Base-by-base conservation (phyloP, 2,113 vertebrate species). In the Syrrhaptes paradoxus region DNA sequence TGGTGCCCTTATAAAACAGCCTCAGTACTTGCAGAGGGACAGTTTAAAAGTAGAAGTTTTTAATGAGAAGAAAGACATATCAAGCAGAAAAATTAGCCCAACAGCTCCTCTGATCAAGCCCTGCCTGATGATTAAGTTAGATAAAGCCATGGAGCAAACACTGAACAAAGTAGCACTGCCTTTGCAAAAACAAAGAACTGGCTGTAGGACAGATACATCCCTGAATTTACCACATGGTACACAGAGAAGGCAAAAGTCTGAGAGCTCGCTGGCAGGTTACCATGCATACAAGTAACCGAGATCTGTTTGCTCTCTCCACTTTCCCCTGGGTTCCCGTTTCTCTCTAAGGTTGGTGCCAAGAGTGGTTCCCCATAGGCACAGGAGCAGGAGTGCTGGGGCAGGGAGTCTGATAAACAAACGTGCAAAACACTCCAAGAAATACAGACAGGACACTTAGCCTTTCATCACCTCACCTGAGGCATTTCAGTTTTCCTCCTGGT, bases 251-350 rank as follows among this genome's bases (percentile, higher is more conserved):
- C 38, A 70, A 59, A 86, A 84, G 17, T 31, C 46, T 31, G 28
- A 31, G 41, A 63, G 22, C 11, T 66, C 22, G 12, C 24, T 25
- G 15, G 28, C 36, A 75, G 8, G 2, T n/a, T 61, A 57, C 10
- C 1, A 2, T 4, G 3, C 0, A 0, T 32, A 36, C 2, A 7
- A 61, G 28, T 45, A 52, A 54, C 5, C 1, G 2, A 58, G 51
- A 46, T n/a, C 10, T 16, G 1, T 29, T 43, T 91, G 32, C 34
- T 10, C 10, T 52, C 26, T 59, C 13, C 9, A 17, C 6, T 17
- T n/a, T 72, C 3, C n/a, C 17, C 11, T 12, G 22, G 9, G 21
- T 31, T 59, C 10, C 32, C 32, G 2, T 65, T 52, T 48, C 29
- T 58, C 46, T 24, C 46, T 52, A 17, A 3, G 2, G 26, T 67